These are phyloP conservation scores for Neomonachus schauinslandi DNA, from an alignment of 2,113 vertebrate genomes.

Conservation along the genomic window DNA sequence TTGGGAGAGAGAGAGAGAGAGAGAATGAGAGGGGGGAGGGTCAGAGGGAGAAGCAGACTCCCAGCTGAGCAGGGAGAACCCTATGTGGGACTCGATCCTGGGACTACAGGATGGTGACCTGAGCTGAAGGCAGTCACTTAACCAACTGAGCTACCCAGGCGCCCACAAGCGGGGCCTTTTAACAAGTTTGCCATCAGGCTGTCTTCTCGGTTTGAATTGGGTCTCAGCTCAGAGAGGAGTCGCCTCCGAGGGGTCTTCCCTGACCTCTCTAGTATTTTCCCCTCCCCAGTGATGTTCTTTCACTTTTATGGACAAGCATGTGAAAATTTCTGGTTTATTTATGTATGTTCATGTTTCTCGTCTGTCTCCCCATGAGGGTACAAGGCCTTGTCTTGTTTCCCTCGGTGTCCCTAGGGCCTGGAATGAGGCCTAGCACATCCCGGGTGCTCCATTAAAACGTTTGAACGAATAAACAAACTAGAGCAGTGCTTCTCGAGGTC, in stretches of 20 bases:
- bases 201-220: not conserved
- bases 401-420: not conserved
- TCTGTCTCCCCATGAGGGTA: not conserved
- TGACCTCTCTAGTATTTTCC: not conserved
- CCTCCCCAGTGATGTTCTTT: not conserved
- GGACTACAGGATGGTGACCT: no score
- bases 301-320: not conserved
- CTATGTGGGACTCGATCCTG: no score
- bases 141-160: no score
- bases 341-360: no score
- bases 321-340: not conserved
- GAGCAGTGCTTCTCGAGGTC: not conserved
- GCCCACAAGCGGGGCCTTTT: not conserved
- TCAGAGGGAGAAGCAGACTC: no score
- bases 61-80: no score
- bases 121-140: no score
- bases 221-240: not conserved
- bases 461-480: not conserved
- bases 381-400: not conserved
- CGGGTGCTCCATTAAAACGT: not conserved
- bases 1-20: no score
- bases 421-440: not conserved
- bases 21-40: no score
- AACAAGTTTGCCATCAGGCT: not conserved
- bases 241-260: not conserved